Percentiles rank a stretch among this genome's conserved stretches.
phyloP scores from a whole-genome alignment of 2,797 vertebrate genomes.

The Falco berigora region DNA sequence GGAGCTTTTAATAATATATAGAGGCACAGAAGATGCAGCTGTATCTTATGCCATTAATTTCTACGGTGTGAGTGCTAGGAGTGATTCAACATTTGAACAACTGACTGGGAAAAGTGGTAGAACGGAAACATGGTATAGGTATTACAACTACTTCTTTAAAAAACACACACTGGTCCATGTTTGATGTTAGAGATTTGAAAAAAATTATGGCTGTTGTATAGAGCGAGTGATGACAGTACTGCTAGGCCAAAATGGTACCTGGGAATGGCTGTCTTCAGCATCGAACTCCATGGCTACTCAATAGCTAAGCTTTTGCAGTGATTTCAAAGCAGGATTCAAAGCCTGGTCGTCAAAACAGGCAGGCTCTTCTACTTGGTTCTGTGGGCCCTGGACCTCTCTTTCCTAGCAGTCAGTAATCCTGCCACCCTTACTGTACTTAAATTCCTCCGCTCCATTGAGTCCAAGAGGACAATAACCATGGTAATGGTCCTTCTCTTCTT shows the following conservation, averaged over 20 bases:
- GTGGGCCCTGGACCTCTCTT: neutral
- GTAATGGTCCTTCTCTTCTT: neutral
- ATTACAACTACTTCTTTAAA: neutral
- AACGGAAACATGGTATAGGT: neutral
- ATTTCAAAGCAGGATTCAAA: neutral
- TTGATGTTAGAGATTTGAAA: neutral
- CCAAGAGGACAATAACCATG: neutral
- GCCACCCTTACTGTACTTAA: neutral
- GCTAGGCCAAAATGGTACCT: neutral
- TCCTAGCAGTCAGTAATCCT: neutral
- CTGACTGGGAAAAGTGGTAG: neutral
- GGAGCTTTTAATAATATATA: neutral
- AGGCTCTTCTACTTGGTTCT: neutral
- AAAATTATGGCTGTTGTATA: neutral
- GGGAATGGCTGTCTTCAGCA: neutral
- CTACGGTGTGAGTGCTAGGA: neutral
- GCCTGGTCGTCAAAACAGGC: neutral
- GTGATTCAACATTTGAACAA: neutral
- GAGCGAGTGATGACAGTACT: neutral
- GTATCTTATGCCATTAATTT: neutral
- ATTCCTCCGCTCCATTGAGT: neutral
- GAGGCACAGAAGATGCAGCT: neutral
- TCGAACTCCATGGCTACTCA: neutral
- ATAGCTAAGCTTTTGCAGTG: neutral
- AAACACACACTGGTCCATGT: neutral